These are phyloP conservation scores for Drosophila trapezifrons DNA, from an alignment of 1,140 invertebrate species.

Conservation along the genomic window DNA sequence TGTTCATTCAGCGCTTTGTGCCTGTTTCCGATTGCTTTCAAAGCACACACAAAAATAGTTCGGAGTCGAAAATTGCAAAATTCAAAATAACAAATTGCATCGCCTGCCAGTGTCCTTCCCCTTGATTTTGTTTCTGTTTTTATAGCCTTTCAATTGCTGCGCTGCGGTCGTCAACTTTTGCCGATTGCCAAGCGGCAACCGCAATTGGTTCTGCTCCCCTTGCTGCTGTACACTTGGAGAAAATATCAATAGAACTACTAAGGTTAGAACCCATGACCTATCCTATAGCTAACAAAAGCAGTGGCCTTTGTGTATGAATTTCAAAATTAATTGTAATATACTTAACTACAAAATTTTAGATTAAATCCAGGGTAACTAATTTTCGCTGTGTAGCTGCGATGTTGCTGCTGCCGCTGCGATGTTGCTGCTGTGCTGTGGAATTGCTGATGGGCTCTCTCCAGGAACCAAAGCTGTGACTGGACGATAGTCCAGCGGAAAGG, in stretches of 20 bases:
- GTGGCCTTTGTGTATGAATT: no score
- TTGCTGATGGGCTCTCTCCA: not conserved
- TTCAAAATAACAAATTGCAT: constrained; percentile 82
- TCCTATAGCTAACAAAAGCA: no score
- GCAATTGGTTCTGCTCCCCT: constrained; percentile 59
- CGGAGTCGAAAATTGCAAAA: constrained; percentile 71
- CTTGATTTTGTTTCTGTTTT: constrained; percentile 42
- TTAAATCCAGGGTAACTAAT: no score
- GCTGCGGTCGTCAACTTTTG: constrained; percentile 75
- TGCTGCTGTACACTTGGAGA: constrained; percentile 3
- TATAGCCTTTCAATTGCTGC: constrained; percentile 52
- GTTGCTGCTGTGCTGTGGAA: constrained; percentile 25
- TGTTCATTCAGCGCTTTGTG: constrained; percentile 23
- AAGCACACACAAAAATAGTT: constrained; percentile 60
- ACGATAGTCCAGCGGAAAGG: constrained; percentile 12
- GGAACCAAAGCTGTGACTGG: constrained; percentile 60
- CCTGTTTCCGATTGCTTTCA: constrained; percentile 56
- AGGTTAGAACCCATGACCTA: not conserved
- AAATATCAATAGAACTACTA: not conserved
- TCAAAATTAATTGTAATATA: no score
- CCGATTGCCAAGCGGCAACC: constrained; percentile 77
- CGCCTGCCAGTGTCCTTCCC: constrained; percentile 33
- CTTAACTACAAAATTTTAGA: not conserved
- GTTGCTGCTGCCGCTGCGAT: constrained; percentile 10
- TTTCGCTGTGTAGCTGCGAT: constrained; percentile 16